Base-by-base conservation (phyloP, 1,140 invertebrate species). In the Plutomurus gul region DNA sequence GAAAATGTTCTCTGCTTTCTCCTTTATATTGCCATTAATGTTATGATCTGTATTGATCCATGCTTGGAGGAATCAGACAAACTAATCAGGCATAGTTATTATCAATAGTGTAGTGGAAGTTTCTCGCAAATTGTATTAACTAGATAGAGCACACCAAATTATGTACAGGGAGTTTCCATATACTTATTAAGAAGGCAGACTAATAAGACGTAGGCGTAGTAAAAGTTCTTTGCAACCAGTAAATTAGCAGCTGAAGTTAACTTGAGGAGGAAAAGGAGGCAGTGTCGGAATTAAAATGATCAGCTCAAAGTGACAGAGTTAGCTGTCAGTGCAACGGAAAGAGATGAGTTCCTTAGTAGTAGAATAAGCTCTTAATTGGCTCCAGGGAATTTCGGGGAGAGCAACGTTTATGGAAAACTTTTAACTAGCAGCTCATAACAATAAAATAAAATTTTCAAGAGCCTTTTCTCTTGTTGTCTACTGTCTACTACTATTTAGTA, bases 361-460 rank as follows among this genome's bases (percentile, higher is more conserved):
- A 47, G 56, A n/a, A n/a, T n/a, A 65, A 65, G 36, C 56, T 65
- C 56, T 27, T 65, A 65, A 65, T 65, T 65, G 56, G 56, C 56
- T 65, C 56, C 30, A 65, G 56, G 56, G 56, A 65, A 65, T 65
- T 30, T 65, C 25, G 11, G n/a, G 36, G 56, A 33, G 56, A 27
- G 56, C 56, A 65, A 65, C 56, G 56, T 65, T 65, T 65, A 65
- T 65, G 56, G 56, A n/a, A 65, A 65, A 65, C 56, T 65, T 65
- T 65, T 65, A 65, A 65, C 56, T 65, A 65, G 56, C 56, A 65
- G 56, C 56, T 65, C 56, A 65, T 65, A 65, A 65, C 56, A 65
- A 65, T 65, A 27, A 65, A 65, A 65, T 65, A 65, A 65, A 65
- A 25, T 65, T 65, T 65, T 65, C 56, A 33, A 30, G 11, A 36